phyloP scores from a whole-genome alignment of 2,113 vertebrate genomes.

The Malurus elegans region DNA sequence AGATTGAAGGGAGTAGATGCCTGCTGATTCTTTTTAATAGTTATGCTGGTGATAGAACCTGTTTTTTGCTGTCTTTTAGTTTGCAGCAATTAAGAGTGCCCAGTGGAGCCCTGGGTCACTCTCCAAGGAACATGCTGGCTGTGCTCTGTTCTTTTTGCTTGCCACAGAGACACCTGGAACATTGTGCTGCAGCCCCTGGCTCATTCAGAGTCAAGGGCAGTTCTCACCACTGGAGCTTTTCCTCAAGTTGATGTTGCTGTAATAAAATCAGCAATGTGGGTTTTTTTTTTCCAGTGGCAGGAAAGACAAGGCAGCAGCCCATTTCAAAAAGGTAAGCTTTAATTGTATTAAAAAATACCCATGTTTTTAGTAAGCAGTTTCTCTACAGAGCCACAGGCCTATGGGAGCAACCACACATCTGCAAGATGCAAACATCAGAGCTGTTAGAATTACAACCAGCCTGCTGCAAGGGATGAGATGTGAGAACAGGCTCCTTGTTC shows the following conservation, averaged over 20 bases:
- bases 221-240: background rate
- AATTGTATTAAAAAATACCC: conserved; percentile 71
- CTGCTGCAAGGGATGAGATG: background rate
- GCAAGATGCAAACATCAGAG: conserved; percentile 53
- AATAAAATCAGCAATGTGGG: background rate
- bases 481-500: background rate
- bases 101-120: background rate
- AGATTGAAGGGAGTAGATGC: background rate
- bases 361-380: conserved; percentile 69
- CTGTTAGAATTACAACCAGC: background rate
- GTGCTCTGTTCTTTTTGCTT: conserved; percentile 13
- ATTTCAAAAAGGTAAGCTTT: conserved; percentile 75
- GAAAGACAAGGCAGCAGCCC: conserved; percentile 43
- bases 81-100: background rate
- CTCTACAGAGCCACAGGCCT: conserved; percentile 50
- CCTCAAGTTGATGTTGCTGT: background rate
- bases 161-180: background rate
- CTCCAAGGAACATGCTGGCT: background rate
- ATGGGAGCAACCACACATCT: conserved; percentile 43
- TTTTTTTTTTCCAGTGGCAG: background rate
- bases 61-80: background rate
- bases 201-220: background rate
- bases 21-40: background rate
- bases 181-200: background rate
- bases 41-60: background rate